phyloP scores from a whole-genome alignment of 2,797 vertebrate genomes.

The Pelobates cultripes region DNA sequence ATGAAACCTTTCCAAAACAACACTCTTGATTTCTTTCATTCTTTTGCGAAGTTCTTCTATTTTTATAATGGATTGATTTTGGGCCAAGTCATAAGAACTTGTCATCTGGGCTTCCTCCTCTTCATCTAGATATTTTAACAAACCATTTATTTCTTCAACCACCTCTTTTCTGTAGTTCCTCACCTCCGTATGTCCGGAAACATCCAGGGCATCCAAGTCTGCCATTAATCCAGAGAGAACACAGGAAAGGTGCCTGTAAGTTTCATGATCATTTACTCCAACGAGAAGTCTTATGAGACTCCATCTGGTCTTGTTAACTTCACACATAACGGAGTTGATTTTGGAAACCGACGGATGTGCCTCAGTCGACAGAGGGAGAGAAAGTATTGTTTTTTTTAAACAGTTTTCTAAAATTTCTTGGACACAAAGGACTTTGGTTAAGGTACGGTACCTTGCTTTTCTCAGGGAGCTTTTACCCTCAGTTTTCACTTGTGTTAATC shows the following conservation, averaged over 20 bases:
- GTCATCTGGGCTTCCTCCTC: slow-evolving; percentile 90
- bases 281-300: slow-evolving; percentile 90
- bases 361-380: slow-evolving; percentile 88
- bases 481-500: slow-evolving; percentile 92
- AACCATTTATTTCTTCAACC: slow-evolving; percentile 92
- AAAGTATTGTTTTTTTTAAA: slow-evolving; percentile 80
- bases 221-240: slow-evolving; percentile 91
- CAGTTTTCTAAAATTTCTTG: slow-evolving; percentile 91
- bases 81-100: slow-evolving; percentile 84
- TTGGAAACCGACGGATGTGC: slow-evolving; percentile 85
- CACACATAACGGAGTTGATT: slow-evolving; percentile 92
- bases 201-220: slow-evolving; percentile 92
- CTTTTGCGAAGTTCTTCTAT: slow-evolving; percentile 88
- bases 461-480: slow-evolving; percentile 88
- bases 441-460: slow-evolving; percentile 89
- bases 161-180: slow-evolving; percentile 95
- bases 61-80: slow-evolving; percentile 92
- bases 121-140: slow-evolving; percentile 90
- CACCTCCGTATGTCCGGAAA: slow-evolving; percentile 85
- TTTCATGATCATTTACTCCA: slow-evolving; percentile 88
- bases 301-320: slow-evolving; percentile 89
- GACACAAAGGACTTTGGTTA: slow-evolving; percentile 89
- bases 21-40: slow-evolving; percentile 79
- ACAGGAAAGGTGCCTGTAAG: slow-evolving; percentile 89
- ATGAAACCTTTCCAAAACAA: slow-evolving; percentile 79